phyloP scores from a whole-genome alignment of 2,888 invertebrate species.

The Metopia argyrocephala region DNA sequence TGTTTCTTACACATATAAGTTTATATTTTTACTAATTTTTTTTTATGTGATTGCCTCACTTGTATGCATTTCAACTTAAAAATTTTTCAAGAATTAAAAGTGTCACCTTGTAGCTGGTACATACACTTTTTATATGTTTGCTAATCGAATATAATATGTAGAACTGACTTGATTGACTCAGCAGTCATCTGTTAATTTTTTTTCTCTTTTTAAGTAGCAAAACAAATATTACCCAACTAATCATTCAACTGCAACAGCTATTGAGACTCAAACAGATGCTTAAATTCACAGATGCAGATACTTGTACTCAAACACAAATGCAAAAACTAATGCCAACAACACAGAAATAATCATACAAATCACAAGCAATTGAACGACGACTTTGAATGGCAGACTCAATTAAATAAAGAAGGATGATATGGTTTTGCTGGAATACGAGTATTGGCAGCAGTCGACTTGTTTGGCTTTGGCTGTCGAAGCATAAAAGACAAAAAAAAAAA shows the following conservation, averaged over 20 bases:
- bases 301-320: neutral
- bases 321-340: slow-evolving; percentile 7
- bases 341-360: neutral
- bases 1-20: too few species aligned
- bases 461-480: neutral
- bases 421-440: too few species aligned
- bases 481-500: slow-evolving; percentile 20
- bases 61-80: slow-evolving; percentile 2
- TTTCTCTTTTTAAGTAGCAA: neutral
- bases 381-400: slow-evolving; percentile 42
- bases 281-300: neutral
- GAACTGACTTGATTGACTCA: slow-evolving; percentile 13
- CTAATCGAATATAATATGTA: slow-evolving; percentile 8
- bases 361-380: slow-evolving; percentile 13
- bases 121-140: neutral
- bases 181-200: slow-evolving; percentile 2
- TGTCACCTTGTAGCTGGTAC: slow-evolving; percentile 48
- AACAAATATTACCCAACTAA: slow-evolving; percentile 19
- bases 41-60: neutral
- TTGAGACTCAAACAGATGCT: neutral
- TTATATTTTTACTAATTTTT: slow-evolving; percentile 17
- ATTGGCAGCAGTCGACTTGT: too few species aligned
- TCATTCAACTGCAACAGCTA: slow-evolving; percentile 34
- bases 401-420: slow-evolving; percentile 49
- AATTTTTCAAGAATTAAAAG: slow-evolving; percentile 15